A percentile compares a stretch with the other conserved stretches of the same genome.
Conservation (phyloP, 2,888 invertebrate genomes). For the Anticlea derivata region DNA sequence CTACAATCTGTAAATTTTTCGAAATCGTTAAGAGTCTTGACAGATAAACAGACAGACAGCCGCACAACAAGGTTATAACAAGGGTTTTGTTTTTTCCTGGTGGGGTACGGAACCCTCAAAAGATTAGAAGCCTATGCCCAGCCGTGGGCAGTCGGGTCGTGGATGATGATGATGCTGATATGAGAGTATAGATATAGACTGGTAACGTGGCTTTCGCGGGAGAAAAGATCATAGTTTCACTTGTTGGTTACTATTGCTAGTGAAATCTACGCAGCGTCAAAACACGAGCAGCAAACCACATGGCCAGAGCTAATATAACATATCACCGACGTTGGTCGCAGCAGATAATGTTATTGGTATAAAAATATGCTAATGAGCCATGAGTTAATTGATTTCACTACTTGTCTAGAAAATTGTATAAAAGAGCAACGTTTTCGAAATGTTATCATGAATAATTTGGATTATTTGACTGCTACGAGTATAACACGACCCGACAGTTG, state of each 20-base stretch:
- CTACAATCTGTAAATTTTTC: too few relatives aligned
- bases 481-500: conserved; percentile 61
- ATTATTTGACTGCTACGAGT: conserved; percentile 41
- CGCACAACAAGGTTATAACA: too few relatives aligned
- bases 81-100: too few relatives aligned
- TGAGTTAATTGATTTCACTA: too few relatives aligned
- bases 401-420: not conserved
- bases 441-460: conserved; percentile 19
- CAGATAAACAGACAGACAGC: too few relatives aligned
- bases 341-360: not conserved
- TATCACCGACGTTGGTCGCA: not conserved
- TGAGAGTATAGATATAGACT: conserved; percentile 47
- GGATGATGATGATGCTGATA: too few relatives aligned
- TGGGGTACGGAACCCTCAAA: too few relatives aligned
- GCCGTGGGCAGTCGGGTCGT: too few relatives aligned
- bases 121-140: too few relatives aligned
- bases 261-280: conserved; percentile 56
- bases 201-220: conserved; percentile 72
- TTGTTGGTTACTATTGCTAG: conserved; percentile 44
- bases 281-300: conserved; percentile 25
- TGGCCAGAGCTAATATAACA: conserved; percentile 25
- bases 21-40: too few relatives aligned
- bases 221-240: conserved; percentile 75
- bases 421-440: conserved; percentile 12
- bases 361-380: not conserved